Conservation (phyloP, 2,797 vertebrate genomes). For the Emydoidea blandingii region DNA sequence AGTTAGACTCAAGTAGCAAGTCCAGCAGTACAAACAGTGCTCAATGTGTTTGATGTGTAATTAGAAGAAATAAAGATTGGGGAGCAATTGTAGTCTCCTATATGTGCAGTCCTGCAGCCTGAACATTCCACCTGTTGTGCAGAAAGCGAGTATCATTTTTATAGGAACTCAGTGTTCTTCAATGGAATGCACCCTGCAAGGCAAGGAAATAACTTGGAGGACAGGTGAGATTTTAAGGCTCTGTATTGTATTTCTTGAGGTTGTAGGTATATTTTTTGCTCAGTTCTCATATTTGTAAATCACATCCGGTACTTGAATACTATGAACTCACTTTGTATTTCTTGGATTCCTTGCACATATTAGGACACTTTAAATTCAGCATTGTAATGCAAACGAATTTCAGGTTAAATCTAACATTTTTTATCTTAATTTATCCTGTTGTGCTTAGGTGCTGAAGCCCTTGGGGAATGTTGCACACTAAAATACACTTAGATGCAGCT, state of each 20-base stretch:
- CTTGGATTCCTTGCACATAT: not conserved
- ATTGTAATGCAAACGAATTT: not conserved
- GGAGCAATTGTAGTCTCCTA: not conserved
- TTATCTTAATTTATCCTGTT: not conserved
- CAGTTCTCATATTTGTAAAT: not conserved
- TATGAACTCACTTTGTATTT: not conserved
- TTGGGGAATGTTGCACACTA: not conserved
- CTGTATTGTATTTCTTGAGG: conserved; percentile 66
- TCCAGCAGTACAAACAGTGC: not conserved
- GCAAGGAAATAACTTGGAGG: conserved; percentile 45
- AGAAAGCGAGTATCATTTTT: conserved; percentile 41
- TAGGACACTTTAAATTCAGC: not conserved
- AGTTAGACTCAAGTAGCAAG: not conserved
- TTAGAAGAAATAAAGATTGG: not conserved
- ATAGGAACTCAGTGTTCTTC: conserved; percentile 40
- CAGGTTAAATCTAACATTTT: not conserved
- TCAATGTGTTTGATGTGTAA: not conserved
- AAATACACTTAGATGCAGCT: not conserved
- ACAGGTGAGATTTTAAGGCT: conserved; percentile 71
- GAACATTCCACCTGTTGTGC: conserved; percentile 63
- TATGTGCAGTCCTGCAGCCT: conserved; percentile 9
- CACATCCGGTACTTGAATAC: not conserved
- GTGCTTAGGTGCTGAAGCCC: not conserved
- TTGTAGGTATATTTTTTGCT: conserved; percentile 29
- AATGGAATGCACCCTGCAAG: conserved; percentile 49